Conservation (phyloP, 1,140 invertebrate species). For the Penaeus vannamei region DNA sequence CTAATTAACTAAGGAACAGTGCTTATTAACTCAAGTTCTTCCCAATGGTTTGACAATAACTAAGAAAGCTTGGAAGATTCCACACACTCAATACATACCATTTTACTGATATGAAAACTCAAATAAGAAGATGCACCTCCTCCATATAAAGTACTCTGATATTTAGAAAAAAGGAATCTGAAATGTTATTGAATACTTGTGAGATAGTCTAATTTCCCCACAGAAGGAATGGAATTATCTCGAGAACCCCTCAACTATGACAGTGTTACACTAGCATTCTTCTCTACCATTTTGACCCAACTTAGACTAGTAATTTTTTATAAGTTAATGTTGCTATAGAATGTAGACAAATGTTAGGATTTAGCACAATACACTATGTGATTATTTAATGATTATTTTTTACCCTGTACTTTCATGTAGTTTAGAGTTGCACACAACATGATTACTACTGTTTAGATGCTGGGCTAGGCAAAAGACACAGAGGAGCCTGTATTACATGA, state of each 20-base stretch:
- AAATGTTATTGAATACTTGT: neutral
- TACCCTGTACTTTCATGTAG: neutral
- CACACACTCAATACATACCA: neutral
- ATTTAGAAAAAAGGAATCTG: neutral
- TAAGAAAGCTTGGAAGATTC: neutral
- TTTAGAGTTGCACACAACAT: too few relatives aligned
- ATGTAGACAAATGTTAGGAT: constrained; percentile 53
- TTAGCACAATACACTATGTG: constrained; percentile 60
- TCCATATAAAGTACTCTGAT: neutral
- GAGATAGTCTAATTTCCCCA: neutral
- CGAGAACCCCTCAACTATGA: neutral
- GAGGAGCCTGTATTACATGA: too few relatives aligned
- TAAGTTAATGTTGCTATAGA: constrained; percentile 55
- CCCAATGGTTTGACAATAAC: neutral
- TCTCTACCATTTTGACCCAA: constrained; percentile 38
- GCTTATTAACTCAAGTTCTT: neutral
- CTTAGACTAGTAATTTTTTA: constrained; percentile 34
- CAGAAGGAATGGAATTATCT: neutral
- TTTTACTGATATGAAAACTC: too few relatives aligned
- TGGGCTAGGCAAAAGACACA: too few relatives aligned
- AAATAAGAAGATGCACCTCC: too few relatives aligned
- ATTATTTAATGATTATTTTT: constrained; percentile 49
- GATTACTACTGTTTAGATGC: too few relatives aligned
- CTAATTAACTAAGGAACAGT: too few relatives aligned
- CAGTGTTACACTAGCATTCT: constrained; percentile 22